These are phyloP conservation scores for Pandemis heparana DNA, from an alignment of 2,888 invertebrate genomes.

Conservation along the genomic window DNA sequence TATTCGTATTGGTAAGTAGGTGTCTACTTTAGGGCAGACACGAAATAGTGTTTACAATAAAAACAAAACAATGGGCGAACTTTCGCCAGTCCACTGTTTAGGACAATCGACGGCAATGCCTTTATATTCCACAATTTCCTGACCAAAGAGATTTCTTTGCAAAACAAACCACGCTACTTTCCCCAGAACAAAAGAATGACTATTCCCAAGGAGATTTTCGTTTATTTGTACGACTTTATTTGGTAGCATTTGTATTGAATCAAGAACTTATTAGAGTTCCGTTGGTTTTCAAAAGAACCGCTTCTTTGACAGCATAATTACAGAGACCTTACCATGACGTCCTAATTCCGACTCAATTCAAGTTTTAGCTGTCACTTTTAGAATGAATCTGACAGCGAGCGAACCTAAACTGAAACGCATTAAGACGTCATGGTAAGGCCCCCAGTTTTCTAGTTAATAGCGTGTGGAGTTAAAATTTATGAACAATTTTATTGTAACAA, in stretches of 20 bases:
- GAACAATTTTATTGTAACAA: too few relatives aligned
- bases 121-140: conserved; percentile 35
- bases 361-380: too few relatives aligned
- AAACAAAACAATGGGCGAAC: conserved; percentile 34
- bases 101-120: conserved; percentile 37
- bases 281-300: neutral
- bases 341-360: too few relatives aligned
- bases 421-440: too few relatives aligned
- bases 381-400: too few relatives aligned
- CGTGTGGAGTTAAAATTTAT: too few relatives aligned
- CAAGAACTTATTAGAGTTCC: conserved; percentile 39
- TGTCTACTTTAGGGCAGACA: conserved; percentile 8
- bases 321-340: too few relatives aligned
- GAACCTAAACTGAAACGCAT: too few relatives aligned
- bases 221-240: conserved; percentile 43
- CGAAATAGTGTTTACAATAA: conserved; percentile 11
- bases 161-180: conserved; percentile 25
- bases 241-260: conserved; percentile 38
- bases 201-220: conserved; percentile 38
- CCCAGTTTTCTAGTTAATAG: too few relatives aligned
- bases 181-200: conserved; percentile 40
- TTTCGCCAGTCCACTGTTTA: conserved; percentile 31
- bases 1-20: too few relatives aligned
- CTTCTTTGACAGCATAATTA: neutral
- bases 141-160: conserved; percentile 34